Evolutionary conservation across 92 coral and sea anemone species (phyloP).

Genomic region (Scolanthus callimorphus): DNA sequence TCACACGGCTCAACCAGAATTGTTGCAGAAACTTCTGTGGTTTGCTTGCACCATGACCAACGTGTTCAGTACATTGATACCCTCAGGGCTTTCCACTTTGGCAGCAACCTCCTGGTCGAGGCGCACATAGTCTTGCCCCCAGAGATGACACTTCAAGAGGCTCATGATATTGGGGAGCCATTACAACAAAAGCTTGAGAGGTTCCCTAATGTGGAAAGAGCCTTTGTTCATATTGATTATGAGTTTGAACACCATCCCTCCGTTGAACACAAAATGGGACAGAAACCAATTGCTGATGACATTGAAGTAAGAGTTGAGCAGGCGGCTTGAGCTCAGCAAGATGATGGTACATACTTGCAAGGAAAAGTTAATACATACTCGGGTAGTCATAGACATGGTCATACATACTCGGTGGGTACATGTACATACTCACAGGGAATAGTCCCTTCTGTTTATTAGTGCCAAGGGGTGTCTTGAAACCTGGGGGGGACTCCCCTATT

Average conservation of each 20-base stretch:
- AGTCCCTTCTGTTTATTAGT: too few species aligned
- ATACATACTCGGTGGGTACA: too few species aligned
- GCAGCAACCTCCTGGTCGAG: constrained; percentile 80
- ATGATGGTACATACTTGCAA: too few species aligned
- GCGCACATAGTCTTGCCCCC: constrained; percentile 95
- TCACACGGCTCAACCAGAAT: constrained; percentile 75
- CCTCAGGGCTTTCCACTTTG: constrained; percentile 92
- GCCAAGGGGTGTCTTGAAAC: too few species aligned
- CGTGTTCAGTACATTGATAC: constrained; percentile 92
- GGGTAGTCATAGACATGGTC: too few species aligned
- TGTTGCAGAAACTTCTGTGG: constrained; percentile 75
- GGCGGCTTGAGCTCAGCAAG: too few species aligned
- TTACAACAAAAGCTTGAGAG: constrained; percentile 83
- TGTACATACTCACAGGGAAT: too few species aligned
- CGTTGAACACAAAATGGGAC: constrained; percentile 74
- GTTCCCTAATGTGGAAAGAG: constrained; percentile 83
- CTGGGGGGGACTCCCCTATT: too few species aligned
- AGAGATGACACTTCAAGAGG: constrained; percentile 71
- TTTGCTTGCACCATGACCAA: constrained; percentile 72
- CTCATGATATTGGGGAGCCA: constrained; percentile 96
- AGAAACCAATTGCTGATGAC: constrained; percentile 2
- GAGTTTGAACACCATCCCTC: constrained; percentile 89
- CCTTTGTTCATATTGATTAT: constrained; percentile 96
- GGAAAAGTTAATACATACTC: too few species aligned
- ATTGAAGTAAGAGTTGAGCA: neutral